Evolutionary conservation across 1,140 invertebrate genomes (phyloP).

Genomic region (Zaprionus africanus): DNA sequence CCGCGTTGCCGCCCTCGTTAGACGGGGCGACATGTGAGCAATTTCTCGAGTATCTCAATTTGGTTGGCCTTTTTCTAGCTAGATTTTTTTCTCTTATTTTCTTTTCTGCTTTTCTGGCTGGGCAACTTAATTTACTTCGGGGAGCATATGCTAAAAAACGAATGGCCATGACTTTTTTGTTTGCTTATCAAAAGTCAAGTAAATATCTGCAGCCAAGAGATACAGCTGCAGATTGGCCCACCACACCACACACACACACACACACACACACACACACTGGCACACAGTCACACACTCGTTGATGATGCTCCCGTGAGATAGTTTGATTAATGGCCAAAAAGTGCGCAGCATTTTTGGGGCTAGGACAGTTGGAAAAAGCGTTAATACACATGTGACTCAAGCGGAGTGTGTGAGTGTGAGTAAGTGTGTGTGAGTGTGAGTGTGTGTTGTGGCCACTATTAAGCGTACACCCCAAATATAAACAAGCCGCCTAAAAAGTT

Average conservation of each 20-base stretch:
- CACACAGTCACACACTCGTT: slow-evolving; percentile 32
- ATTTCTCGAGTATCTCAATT: slow-evolving; percentile 53
- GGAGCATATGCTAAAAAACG: slow-evolving; percentile 74
- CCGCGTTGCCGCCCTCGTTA: slow-evolving; percentile 42
- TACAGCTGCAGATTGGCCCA: slow-evolving; percentile 55
- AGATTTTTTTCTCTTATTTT: slow-evolving; percentile 4
- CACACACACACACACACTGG: slow-evolving; percentile 17
- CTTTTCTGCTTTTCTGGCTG: slow-evolving; percentile 7
- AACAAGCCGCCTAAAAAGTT: slow-evolving; percentile 58
- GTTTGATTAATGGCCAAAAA: slow-evolving; percentile 78
- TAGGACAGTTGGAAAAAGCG: slow-evolving; percentile 51
- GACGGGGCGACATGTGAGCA: slow-evolving; percentile 21
- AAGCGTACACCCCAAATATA: slow-evolving; percentile 62
- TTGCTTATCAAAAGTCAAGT: slow-evolving; percentile 62
- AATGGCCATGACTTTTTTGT: slow-evolving; percentile 50
- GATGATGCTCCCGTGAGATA: slow-evolving; percentile 78
- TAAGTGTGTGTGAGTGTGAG: not conserved
- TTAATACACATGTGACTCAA: slow-evolving; percentile 61
- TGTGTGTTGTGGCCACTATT: slow-evolving; percentile 65
- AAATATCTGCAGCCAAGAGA: slow-evolving; percentile 74
- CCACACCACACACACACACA: slow-evolving; percentile 35
- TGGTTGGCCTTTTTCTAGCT: slow-evolving; percentile 18
- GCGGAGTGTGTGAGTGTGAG: not conserved
- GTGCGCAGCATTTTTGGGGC: slow-evolving; percentile 53
- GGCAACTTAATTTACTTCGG: slow-evolving; percentile 53